Base-by-base conservation (phyloP, 2,888 invertebrate species). In the Ophioninae sp. region DNA sequence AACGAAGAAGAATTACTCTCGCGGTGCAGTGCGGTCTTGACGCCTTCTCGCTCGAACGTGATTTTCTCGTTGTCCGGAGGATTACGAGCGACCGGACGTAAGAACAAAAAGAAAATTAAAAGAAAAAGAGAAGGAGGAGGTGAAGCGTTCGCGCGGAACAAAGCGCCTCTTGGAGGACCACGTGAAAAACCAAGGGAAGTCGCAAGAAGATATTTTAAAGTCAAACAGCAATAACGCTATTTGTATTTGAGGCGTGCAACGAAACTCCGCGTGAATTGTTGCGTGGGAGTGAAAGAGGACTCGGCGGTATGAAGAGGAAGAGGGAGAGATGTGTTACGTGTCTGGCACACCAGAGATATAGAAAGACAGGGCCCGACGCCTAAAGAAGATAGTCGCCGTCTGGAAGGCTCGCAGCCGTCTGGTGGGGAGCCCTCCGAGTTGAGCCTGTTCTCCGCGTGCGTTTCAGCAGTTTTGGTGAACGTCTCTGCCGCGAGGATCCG, bases 401-500 rank as follows among this genome's bases (percentile, higher is more conserved):
- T 68, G 76, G 73, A 79, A 51, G 51, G 64, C 79, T 76, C 79
- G 63, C 76, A 68, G 58, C 13, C 9, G 20, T 3, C 9, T 30
- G 59, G 83, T 51, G 71, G 65, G 67, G 73, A 73, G 61, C 37
- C 30, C 63, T 76, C 76, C 37, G 30, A 64, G 77, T 23, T 23
- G 56, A 56, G 13, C 7, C 56, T 8, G 7, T 56, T n/a, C 51
- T 58, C n/a, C 23, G n/a, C 17, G 73, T 61, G 72, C 51, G 76
- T 69, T 73, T 59, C 77, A 74, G 83, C 69, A 83, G 77, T 83
- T 85, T 85, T 76, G 64, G 81, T 76, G 68, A 74, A 83, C 81
- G 73, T 68, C 72, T 73, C 20, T 67, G 77, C 73, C 67, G 39
- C 73, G 79, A 63, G 77, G 69, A 75, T 30, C 30, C 69, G 77